A percentile compares a stretch with the other conserved stretches of the same genome.
These are phyloP conservation scores for Archivesica marissinica DNA, from an alignment of 1,140 invertebrate genomes.

Conservation along the genomic window DNA sequence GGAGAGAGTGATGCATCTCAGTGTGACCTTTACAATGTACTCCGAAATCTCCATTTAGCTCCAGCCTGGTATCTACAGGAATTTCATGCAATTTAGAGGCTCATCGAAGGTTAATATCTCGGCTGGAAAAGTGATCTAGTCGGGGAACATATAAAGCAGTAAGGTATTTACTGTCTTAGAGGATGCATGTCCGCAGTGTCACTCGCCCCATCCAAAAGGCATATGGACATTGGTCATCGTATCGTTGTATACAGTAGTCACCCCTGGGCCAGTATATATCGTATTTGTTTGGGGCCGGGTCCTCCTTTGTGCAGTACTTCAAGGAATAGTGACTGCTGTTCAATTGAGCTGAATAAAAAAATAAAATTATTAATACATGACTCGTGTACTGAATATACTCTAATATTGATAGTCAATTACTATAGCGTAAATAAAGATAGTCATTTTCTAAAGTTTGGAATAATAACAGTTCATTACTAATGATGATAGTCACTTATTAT, in stretches of 20 bases:
- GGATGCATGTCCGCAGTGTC: not conserved
- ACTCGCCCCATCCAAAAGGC: slow-evolving; percentile 23
- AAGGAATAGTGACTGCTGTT: slow-evolving; percentile 7
- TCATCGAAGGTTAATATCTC: not conserved
- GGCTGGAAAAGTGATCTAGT: not conserved
- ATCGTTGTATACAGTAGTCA: slow-evolving; percentile 70
- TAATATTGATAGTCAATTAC: not conserved
- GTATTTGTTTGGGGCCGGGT: slow-evolving; percentile 40
- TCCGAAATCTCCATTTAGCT: too few species aligned
- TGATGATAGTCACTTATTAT: too few species aligned
- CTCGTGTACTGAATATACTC: not conserved
- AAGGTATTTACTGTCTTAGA: not conserved
- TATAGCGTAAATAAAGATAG: not conserved
- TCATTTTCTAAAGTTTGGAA: not conserved
- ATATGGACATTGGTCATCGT: slow-evolving; percentile 54
- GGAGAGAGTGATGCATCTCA: too few species aligned
- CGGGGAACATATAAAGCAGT: not conserved
- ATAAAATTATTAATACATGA: not conserved
- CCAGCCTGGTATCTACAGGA: too few species aligned
- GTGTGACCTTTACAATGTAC: too few species aligned
- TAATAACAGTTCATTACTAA: not conserved
- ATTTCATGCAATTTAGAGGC: too few species aligned
- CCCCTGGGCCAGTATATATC: slow-evolving; percentile 70
- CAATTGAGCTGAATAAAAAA: not conserved
- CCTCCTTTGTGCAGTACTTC: slow-evolving; percentile 69